Percentiles rank a stretch among this genome's conserved stretches.
Evolutionary conservation across 2,113 vertebrate species (phyloP).

Genomic region (Saccopteryx bilineata): DNA sequence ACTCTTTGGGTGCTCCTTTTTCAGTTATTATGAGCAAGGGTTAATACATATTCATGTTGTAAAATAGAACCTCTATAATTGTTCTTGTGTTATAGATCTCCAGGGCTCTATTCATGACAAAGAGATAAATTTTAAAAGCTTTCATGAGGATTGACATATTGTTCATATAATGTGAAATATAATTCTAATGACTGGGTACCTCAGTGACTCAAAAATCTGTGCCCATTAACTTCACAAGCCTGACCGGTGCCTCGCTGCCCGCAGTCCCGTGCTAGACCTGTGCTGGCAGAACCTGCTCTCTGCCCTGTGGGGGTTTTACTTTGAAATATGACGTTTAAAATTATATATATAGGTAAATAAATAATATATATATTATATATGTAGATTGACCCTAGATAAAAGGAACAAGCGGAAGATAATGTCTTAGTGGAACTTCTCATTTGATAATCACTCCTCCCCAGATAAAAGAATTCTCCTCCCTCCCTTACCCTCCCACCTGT

Average conservation of each 20-base stretch:
- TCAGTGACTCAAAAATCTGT: background rate
- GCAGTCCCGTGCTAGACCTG: fast-evolving
- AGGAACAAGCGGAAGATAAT: slow-evolving; percentile 11
- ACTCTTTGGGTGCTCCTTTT: slow-evolving; percentile 29
- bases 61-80: slow-evolving; percentile 54
- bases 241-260: background rate
- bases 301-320: background rate
- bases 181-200: background rate
- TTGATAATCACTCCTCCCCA: background rate
- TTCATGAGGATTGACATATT: slow-evolving; percentile 63
- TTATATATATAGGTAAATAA: background rate
- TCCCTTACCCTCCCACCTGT: background rate
- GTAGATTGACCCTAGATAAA: background rate
- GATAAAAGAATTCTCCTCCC: background rate
- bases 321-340: background rate
- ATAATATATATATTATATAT: too few relatives aligned
- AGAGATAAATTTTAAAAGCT: slow-evolving; percentile 67
- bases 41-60: slow-evolving; percentile 56
- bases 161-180: slow-evolving; percentile 57
- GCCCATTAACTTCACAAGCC: background rate
- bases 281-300: too few relatives aligned
- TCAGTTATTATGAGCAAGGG: slow-evolving; percentile 10
- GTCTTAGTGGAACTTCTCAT: background rate
- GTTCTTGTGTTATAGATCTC: slow-evolving; percentile 47
- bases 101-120: slow-evolving; percentile 5